Evolutionary conservation across 2,797 vertebrate genomes (phyloP).

Genomic region (Notolabrus celidotus): DNA sequence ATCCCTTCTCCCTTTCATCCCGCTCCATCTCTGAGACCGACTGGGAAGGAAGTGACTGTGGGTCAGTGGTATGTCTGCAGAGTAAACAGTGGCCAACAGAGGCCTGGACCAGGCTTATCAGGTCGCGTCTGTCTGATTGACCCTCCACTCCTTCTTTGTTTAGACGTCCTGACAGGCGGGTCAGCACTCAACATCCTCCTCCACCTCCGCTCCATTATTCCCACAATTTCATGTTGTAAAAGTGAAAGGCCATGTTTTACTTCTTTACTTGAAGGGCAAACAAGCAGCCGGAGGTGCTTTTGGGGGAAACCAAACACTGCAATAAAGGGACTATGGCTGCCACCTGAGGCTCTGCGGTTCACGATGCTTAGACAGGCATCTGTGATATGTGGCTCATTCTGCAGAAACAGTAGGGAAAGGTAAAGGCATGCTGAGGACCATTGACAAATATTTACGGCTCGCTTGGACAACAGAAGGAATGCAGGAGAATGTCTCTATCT

Average conservation of each 20-base stretch:
- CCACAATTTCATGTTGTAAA: conserved; percentile 81
- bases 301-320: conserved; percentile 75
- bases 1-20: conserved; percentile 50
- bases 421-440: conserved; percentile 59
- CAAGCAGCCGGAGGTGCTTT: conserved; percentile 68
- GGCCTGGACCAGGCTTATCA: conserved; percentile 80
- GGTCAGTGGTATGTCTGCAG: conserved; percentile 81
- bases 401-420: conserved; percentile 64
- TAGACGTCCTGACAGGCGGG: conserved; percentile 78
- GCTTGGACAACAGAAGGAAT: conserved; percentile 76
- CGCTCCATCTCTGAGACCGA: conserved; percentile 45
- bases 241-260: conserved; percentile 82
- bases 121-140: conserved; percentile 75
- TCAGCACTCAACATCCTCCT: conserved; percentile 78
- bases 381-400: conserved; percentile 50
- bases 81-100: conserved; percentile 80
- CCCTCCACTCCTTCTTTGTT: conserved; percentile 82
- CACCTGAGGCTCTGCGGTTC: conserved; percentile 65
- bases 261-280: conserved; percentile 81
- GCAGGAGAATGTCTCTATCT: conserved; percentile 65
- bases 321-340: conserved; percentile 52
- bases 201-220: conserved; percentile 74
- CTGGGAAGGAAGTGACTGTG: conserved; percentile 81
- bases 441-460: conserved; percentile 80
- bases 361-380: conserved; percentile 57